Evolutionary conservation across 2,888 invertebrate species (phyloP).

Genomic region (Sphecodes monilicornis): DNA sequence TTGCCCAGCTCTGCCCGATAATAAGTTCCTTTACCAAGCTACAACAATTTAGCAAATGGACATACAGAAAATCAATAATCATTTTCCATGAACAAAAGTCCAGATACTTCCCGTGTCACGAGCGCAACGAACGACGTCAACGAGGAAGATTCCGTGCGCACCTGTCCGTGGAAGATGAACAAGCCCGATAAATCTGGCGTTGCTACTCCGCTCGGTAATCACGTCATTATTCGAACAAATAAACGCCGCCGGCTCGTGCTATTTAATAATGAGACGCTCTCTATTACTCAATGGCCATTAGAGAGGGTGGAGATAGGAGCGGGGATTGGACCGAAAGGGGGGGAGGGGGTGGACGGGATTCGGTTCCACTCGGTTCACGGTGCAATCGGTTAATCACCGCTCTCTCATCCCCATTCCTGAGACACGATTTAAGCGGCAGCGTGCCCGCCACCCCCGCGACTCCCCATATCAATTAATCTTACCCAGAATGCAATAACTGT

Average conservation of each 20-base stretch:
- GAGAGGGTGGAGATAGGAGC: constrained; percentile 39
- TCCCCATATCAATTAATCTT: constrained; percentile 84
- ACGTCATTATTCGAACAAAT: constrained; percentile 52
- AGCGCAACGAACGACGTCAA: background rate
- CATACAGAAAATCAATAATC: background rate
- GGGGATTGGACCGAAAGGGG: background rate
- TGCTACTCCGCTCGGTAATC: constrained; percentile 46
- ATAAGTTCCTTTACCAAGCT: too few species aligned
- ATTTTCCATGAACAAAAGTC: background rate
- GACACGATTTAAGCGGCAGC: constrained; percentile 75
- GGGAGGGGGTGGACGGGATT: constrained; percentile 63
- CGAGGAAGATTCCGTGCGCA: constrained; percentile 40
- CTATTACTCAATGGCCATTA: constrained; percentile 81
- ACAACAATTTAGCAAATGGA: background rate
- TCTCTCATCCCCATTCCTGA: constrained; percentile 76
- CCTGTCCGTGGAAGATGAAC: constrained; percentile 48
- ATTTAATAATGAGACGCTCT: constrained; percentile 80
- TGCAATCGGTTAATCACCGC: constrained; percentile 83
- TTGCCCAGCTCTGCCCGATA: too few species aligned
- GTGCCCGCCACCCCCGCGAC: constrained; percentile 63
- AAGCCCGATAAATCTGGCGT: constrained; percentile 55
- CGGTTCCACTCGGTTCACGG: constrained; percentile 70
- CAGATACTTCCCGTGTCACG: background rate
- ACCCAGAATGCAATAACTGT: constrained; percentile 85
- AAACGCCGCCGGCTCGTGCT: constrained; percentile 55